Evolutionary conservation across 1,140 invertebrate species (phyloP), one percentile per base, ranked within the genome.

Genomic region (Cephus cinctus): DNA sequence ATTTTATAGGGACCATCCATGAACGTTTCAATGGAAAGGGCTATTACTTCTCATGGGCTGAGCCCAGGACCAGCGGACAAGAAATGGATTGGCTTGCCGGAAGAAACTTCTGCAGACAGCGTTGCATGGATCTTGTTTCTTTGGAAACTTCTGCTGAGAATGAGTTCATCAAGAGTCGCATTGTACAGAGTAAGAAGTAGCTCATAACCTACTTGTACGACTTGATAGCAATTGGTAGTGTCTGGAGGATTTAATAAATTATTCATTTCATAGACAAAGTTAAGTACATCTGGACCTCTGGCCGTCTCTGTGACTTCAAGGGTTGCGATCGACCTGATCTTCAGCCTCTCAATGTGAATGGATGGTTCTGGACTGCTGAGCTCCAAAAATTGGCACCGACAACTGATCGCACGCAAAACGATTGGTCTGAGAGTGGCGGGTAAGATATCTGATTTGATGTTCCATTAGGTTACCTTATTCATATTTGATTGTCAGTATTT

Each of bases 301-400:
- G 89, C 46, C 85, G 88, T 43, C 73, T 90, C 14, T 91, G 89
- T 61, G 88, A 91, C 71, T 91, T 91, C 80, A 86, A 88, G 65
- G 89, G 88, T 32, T 91, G 88, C 59, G 86, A 89, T 54, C 82
- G 87, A 48, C 81, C 87, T 12, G 88, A 91, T 65, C 77, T 91
- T 36, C 81, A 87, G 54, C 89, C 89, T 6, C 77, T 83, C n/a
- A 78, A 83, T 21, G 73, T 89, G 38, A 90, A 91, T 56, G 89
- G 89, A 12, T 92, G 89, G 89, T 92, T 92, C 79, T 92, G 89
- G 89, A 90, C 88, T 11, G 88, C 87, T 4, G 87, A 86, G 49
- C 79, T 90, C 12, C 86, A 89, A 67, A 90, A 90, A 67, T 69
- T 91, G 50, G 85, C 87, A 1, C 87, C 88, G 14, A 87, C 86